Evolutionary conservation across 1,140 invertebrate genomes (phyloP).

Genomic region (Acromyrmex charruanus): DNA sequence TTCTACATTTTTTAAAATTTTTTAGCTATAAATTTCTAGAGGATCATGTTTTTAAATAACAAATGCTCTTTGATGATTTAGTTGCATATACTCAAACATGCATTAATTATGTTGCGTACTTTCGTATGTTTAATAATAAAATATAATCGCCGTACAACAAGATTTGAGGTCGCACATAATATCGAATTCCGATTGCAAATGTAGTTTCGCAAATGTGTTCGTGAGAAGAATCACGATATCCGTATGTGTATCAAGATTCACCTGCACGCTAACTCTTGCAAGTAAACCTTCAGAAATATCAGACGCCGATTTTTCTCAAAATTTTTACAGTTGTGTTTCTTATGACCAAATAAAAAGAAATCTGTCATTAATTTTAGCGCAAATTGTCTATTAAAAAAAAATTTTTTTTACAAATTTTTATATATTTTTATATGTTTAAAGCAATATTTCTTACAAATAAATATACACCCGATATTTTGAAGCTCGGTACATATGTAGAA

Average conservation of each 20-base stretch:
- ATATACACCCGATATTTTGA: too few relatives aligned
- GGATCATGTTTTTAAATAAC: not conserved
- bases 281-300: too few relatives aligned
- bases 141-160: not conserved
- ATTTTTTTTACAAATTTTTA: too few relatives aligned
- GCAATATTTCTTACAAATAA: too few relatives aligned
- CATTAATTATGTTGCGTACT: not conserved
- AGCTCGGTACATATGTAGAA: too few relatives aligned
- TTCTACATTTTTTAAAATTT: not conserved
- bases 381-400: too few relatives aligned
- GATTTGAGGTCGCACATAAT: constrained; percentile 5
- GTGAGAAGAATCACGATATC: not conserved
- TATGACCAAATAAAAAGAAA: too few relatives aligned
- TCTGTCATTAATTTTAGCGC: too few relatives aligned
- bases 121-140: not conserved
- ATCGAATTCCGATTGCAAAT: not conserved
- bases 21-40: not conserved
- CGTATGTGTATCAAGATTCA: not conserved
- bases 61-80: not conserved
- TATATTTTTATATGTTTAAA: too few relatives aligned
- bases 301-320: too few relatives aligned
- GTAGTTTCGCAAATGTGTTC: not conserved
- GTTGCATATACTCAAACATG: not conserved
- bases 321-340: too few relatives aligned
- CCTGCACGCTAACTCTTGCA: not conserved